These are phyloP conservation scores for Aphaenogaster floridana DNA, from an alignment of 1,140 invertebrate genomes.

Conservation along the genomic window DNA sequence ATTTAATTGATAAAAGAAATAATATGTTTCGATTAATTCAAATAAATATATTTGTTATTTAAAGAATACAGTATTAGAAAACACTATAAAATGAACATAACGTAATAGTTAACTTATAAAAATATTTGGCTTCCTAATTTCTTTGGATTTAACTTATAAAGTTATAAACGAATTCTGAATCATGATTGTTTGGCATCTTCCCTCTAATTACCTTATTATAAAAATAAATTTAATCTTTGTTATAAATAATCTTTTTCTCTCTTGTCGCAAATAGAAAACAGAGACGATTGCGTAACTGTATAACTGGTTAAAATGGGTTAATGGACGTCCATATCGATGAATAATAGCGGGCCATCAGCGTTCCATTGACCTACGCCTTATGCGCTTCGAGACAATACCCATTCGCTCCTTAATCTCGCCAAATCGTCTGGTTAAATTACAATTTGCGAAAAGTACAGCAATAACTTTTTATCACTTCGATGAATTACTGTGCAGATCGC, in stretches of 20 bases:
- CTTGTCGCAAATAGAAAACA: background rate
- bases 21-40: too few relatives aligned
- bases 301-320: constrained; percentile 2
- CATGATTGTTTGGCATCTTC: too few relatives aligned
- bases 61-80: too few relatives aligned
- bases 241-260: background rate
- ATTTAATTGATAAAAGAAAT: too few relatives aligned
- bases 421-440: constrained; percentile 61
- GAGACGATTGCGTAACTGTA: background rate
- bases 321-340: constrained; percentile 15
- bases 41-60: too few relatives aligned
- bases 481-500: constrained; percentile 5
- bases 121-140: too few relatives aligned
- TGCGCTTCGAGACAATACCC: background rate
- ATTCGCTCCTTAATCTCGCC: constrained; percentile 5
- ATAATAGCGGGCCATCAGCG: constrained; percentile 7
- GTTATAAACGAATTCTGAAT: too few relatives aligned
- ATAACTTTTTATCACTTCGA: background rate
- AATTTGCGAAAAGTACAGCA: constrained; percentile 46
- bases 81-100: too few relatives aligned
- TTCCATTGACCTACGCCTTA: constrained; percentile 16
- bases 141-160: too few relatives aligned
- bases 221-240: background rate
- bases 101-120: too few relatives aligned
- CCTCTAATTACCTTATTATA: background rate